A percentile compares a stretch with the other conserved stretches of the same genome.
These are phyloP conservation scores for Tolypeutes matacus DNA, from an alignment of 2,797 vertebrate species.

Conservation along the genomic window DNA sequence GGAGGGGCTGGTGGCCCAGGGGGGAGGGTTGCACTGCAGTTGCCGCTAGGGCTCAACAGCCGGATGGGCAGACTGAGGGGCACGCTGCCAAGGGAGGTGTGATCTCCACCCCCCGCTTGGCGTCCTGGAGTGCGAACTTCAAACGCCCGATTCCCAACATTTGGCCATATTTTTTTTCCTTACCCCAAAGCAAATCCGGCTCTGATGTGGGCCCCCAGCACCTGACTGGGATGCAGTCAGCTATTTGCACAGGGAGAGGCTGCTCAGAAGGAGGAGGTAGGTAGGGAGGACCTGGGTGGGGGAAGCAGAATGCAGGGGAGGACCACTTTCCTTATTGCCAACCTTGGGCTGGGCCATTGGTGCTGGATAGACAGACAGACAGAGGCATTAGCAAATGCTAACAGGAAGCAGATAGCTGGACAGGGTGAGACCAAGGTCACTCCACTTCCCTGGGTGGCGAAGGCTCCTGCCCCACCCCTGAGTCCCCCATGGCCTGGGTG, in stretches of 20 bases:
- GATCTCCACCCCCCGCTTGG: slow-evolving; percentile 70
- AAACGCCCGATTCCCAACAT: slow-evolving; percentile 68
- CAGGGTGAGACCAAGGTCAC: too few relatives aligned
- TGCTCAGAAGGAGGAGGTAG: not conserved
- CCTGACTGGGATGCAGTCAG: slow-evolving; percentile 44
- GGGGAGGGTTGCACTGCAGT: not conserved
- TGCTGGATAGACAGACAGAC: not conserved
- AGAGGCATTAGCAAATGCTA: too few relatives aligned
- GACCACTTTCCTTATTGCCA: fast-evolving
- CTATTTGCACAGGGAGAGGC: not conserved
- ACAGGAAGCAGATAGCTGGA: not conserved
- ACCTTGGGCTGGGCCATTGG: not conserved
- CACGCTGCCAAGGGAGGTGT: slow-evolving; percentile 81
- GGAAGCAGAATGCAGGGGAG: fast-evolving
- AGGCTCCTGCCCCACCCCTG: fast-evolving
- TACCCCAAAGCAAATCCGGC: slow-evolving; percentile 61
- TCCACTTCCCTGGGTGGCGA: fast-evolving
- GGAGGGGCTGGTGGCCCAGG: slow-evolving; percentile 1
- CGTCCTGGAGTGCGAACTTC: slow-evolving; percentile 78
- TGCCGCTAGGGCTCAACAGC: slow-evolving; percentile 41
- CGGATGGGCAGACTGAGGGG: slow-evolving; percentile 78
- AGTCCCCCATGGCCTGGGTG: not conserved
- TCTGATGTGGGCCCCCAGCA: not conserved
- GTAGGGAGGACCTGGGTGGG: not conserved
- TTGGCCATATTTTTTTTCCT: slow-evolving; percentile 65